Evolutionary conservation across 2,113 vertebrate species (phyloP), one percentile per base, ranked within the genome.

Genomic region (Calyptommatus sinebrachiatus): DNA sequence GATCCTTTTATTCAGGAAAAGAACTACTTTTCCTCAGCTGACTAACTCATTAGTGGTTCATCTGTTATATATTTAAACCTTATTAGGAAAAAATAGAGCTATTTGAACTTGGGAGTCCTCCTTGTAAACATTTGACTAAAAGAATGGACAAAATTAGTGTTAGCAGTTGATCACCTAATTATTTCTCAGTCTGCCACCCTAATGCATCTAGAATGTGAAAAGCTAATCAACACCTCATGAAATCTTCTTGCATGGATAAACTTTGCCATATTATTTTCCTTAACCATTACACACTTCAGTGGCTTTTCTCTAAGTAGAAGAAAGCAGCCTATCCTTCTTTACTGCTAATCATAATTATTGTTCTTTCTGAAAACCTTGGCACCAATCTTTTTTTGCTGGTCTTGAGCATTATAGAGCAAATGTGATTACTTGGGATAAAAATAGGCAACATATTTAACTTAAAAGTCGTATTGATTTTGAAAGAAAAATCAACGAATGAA

Each of bases 251-350:
- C 86, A 67, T 53, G 24, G 84, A 80, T 12, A 24, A 62, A 45
- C 74, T 85, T 84, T 29, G 46, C 80, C 88, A 81, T 84, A 87
- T 92, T 76, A 84, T 89, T 83, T 71, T 74, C 21, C 84, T 79
- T 84, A 0, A 4, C 63, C 78, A 87, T 85, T 65, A 79, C 53
- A 89, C 73, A 83, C 8, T 0, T 78, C 8, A 22, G 78, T 76
- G 29, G 83, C 77, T 80, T 85, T 86, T 86, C 84, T 78, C 76
- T 84, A 85, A 80, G 79, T 83, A 78, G 62, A 87, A 89, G 77
- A 1, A 57, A 53, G 2, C 4, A 66, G 31, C 61, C 5, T 73
- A 28, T 73, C 2, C 28, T 80, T 74, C 3, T 28, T 80, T 74
- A 46, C 7, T n/a, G 2, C 1, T 78, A 76, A 65, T 71, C 74